Base-by-base conservation (phyloP, 53 echinoderm and acorn worm genomes). In the Holothuria scabra region DNA sequence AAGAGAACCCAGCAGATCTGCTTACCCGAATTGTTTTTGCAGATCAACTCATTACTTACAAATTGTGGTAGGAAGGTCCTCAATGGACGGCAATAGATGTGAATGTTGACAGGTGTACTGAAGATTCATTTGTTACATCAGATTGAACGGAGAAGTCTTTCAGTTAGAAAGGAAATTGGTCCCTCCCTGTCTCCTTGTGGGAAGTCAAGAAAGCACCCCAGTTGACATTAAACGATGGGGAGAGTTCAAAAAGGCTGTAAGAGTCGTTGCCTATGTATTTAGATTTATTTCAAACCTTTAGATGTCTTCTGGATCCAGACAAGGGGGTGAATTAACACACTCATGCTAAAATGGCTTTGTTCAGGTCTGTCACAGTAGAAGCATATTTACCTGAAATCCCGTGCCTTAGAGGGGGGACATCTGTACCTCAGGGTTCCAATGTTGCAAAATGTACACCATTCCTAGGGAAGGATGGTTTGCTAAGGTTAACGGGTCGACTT, bases 331-430 rank as follows among this genome's bases (percentile, higher is more conserved):
- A 5, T 67, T 67, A 16, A 67, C 68, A 33, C 20, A 33, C 34
- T 30, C 1, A 34, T 67, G 68, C 68, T 67, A 26, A 67, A 33
- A 33, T 28, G 18, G 68, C 68, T 28, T 67, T 67, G 68, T 28
- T 67, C 2, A 32, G 31, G 18, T 67, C 34, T 67, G 68, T 67
- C 11, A 32, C 30, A 67, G 29, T 30, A 67, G 68, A 67, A 33
- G 68, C 68, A 31, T 67, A 67, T 67, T 67, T 67, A 34, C 34
- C 68, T 2, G 68, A 67, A 67, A 67, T 67, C 11, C 29, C 13
- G 29, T 22, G 2, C 11, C 22, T 60, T 0, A 26, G 26, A 60
- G 61, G 11, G 0, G 22, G 61, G 61, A 26, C 12, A 8, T 4
- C 22, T 60, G 61, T 60, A 26, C 26, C 61, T 26, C 0, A 60